Evolutionary conservation across 2,888 invertebrate genomes (phyloP).

Genomic region (Plagodis dolabraria): DNA sequence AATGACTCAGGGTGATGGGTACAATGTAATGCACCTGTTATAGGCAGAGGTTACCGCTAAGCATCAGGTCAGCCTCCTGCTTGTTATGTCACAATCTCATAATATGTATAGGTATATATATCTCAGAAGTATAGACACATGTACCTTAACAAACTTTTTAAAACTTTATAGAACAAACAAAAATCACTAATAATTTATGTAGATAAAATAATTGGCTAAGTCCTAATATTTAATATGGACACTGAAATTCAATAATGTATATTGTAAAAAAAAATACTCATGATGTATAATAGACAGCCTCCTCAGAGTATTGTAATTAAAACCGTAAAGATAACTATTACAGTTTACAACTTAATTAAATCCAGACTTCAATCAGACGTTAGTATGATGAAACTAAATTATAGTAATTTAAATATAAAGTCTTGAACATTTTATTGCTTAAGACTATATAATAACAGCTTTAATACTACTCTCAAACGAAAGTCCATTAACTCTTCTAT

Average conservation of each 20-base stretch:
- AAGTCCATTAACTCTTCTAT: slow-evolving; percentile 23
- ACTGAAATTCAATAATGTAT: background rate
- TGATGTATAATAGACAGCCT: background rate
- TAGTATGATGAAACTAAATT: slow-evolving; percentile 18
- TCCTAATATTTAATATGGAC: too few relatives aligned
- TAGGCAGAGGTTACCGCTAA: too few relatives aligned
- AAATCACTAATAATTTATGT: too few relatives aligned
- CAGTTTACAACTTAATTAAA: slow-evolving; percentile 12
- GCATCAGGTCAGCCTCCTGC: too few relatives aligned
- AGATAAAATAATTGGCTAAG: too few relatives aligned
- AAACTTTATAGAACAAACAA: too few relatives aligned
- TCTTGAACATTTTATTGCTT: slow-evolving; percentile 17
- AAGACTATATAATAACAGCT: slow-evolving; percentile 20
- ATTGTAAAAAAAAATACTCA: background rate
- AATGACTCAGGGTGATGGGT: too few relatives aligned
- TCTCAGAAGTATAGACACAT: too few relatives aligned
- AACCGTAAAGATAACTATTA: slow-evolving; percentile 7
- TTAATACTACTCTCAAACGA: slow-evolving; percentile 19
- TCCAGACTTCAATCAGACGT: slow-evolving; percentile 6
- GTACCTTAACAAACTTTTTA: too few relatives aligned
- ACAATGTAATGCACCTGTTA: too few relatives aligned
- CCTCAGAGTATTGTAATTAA: slow-evolving; percentile 1
- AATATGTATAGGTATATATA: too few relatives aligned
- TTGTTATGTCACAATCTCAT: too few relatives aligned
- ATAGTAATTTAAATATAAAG: slow-evolving; percentile 10